Evolutionary conservation across 2,797 vertebrate species (phyloP).

Genomic region (Rhynchotus rufescens): DNA sequence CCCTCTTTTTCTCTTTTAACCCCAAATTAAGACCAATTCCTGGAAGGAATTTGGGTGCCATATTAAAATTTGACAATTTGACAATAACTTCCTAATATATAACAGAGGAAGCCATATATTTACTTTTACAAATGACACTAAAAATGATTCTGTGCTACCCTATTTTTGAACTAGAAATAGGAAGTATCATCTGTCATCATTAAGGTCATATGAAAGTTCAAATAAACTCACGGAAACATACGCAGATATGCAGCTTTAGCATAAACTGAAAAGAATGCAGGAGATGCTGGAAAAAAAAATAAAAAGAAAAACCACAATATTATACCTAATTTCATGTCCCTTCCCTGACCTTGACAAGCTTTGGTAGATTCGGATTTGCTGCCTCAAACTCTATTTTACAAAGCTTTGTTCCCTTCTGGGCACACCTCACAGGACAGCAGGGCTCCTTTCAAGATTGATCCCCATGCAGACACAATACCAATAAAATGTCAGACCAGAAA

Average conservation of each 20-base stretch:
- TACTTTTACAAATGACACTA: not conserved
- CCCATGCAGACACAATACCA: not conserved
- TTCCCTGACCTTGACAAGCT: not conserved
- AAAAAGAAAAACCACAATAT: not conserved
- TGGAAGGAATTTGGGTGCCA: not conserved
- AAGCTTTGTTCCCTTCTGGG: not conserved
- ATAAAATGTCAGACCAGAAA: not conserved
- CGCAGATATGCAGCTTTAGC: not conserved
- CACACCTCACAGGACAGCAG: not conserved
- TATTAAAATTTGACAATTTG: not conserved
- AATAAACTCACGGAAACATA: not conserved
- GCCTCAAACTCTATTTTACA: not conserved
- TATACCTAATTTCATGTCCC: not conserved
- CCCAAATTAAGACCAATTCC: not conserved
- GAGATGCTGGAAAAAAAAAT: not conserved
- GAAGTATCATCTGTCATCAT: not conserved
- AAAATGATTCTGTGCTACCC: not conserved
- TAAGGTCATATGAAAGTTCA: accelerated
- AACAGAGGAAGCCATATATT: not conserved
- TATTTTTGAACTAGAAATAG: not conserved
- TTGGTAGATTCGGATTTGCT: not conserved
- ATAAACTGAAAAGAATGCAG: not conserved
- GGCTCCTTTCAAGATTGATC: not conserved
- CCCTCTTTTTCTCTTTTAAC: not conserved
- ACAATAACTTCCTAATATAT: not conserved